Conservation (phyloP, 35 echinoderm and acorn worm genomes). For the Hemicentrotus pulcherrimus region DNA sequence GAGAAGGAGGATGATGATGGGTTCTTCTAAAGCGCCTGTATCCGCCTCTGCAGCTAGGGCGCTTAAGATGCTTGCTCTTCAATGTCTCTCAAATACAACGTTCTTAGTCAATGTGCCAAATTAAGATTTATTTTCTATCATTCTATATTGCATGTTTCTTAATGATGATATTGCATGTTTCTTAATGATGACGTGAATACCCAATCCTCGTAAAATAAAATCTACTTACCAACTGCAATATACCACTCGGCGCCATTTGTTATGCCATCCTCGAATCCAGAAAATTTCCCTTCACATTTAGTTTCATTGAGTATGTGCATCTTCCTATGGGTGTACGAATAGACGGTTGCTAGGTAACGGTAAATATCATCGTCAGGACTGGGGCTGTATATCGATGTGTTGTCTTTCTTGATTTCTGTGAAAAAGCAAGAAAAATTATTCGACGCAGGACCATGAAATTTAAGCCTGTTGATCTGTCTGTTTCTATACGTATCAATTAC, state of each 20-base stretch:
- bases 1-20: too few species aligned
- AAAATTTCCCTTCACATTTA: conserved; percentile 14
- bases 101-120: too few species aligned
- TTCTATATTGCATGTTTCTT: too few species aligned
- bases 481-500: neutral
- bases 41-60: too few species aligned
- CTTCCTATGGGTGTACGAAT: conserved; percentile 60
- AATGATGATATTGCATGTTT: too few species aligned
- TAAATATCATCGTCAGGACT: conserved; percentile 84
- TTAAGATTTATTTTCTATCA: too few species aligned
- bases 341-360: conserved; percentile 68
- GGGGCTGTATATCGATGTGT: conserved; percentile 32
- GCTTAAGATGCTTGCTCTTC: too few species aligned
- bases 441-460: neutral
- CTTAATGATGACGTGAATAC: too few species aligned
- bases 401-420: neutral
- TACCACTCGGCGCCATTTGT: conserved; percentile 96
- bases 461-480: neutral
- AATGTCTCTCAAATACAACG: too few species aligned
- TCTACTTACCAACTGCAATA: conserved; percentile 64
- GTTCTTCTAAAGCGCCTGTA: too few species aligned
- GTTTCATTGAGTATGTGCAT: conserved; percentile 71
- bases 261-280: conserved; percentile 81
- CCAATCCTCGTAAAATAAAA: neutral
- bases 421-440: neutral